phyloP scores from a whole-genome alignment of 2,113 vertebrate species.

The Mola mola region DNA sequence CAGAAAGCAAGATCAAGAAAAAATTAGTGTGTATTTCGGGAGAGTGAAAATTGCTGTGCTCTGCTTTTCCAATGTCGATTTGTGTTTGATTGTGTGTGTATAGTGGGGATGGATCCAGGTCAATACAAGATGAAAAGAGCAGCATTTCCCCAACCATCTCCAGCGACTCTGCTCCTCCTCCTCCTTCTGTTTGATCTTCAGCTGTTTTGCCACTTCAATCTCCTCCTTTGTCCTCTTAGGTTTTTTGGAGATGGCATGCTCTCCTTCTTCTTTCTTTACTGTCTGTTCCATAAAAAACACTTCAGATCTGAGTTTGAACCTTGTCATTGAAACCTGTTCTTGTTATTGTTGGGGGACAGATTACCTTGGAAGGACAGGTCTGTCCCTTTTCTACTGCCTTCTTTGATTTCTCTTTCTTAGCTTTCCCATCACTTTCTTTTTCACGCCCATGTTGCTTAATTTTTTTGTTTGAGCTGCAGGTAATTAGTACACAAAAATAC shows the following conservation, averaged over 20 bases:
- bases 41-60: slow-evolving; percentile 8
- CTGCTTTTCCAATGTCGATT: neutral
- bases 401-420: slow-evolving; percentile 46
- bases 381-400: slow-evolving; percentile 63
- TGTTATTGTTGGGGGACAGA: neutral
- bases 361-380: neutral
- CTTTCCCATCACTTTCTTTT: slow-evolving; percentile 29
- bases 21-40: neutral
- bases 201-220: slow-evolving; percentile 62
- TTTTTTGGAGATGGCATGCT: slow-evolving; percentile 53
- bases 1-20: slow-evolving; percentile 13
- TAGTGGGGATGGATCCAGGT: neutral
- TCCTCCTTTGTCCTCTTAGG: slow-evolving; percentile 79
- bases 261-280: slow-evolving; percentile 68
- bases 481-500: slow-evolving; percentile 6
- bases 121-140: slow-evolving; percentile 11
- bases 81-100: slow-evolving; percentile 1
- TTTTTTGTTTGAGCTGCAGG: slow-evolving; percentile 63
- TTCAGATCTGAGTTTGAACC: slow-evolving; percentile 2
- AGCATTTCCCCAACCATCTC: slow-evolving; percentile 78
- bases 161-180: slow-evolving; percentile 83
- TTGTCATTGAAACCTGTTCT: neutral
- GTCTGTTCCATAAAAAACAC: slow-evolving; percentile 17
- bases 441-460: slow-evolving; percentile 23
- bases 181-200: slow-evolving; percentile 81